Evolutionary conservation across 2,797 vertebrate species (phyloP).

Genomic region (Cetoscarus ocellatus): DNA sequence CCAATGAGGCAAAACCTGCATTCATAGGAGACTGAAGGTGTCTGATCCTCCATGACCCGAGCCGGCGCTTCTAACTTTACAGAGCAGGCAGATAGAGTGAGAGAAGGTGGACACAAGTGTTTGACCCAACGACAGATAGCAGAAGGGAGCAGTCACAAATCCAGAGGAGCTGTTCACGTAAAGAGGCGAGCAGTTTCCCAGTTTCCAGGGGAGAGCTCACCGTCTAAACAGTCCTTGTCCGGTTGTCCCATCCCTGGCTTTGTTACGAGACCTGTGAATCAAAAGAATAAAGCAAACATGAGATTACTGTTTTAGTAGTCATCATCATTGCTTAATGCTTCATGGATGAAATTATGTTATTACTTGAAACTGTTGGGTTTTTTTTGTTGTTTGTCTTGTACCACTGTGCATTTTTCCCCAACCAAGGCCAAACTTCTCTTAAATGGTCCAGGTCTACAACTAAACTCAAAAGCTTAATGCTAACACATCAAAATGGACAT

Average conservation of each 20-base stretch:
- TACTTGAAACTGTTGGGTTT: too few relatives aligned
- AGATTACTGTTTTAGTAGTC: background rate
- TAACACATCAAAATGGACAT: too few relatives aligned
- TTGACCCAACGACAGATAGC: conserved; percentile 86
- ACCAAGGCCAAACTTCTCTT: too few relatives aligned
- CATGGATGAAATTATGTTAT: too few relatives aligned
- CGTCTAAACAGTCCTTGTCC: conserved; percentile 74
- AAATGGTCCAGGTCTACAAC: too few relatives aligned
- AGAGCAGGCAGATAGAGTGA: conserved; percentile 83
- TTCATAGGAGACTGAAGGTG: conserved; percentile 42
- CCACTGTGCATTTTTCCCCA: too few relatives aligned
- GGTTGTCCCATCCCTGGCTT: conserved; percentile 82
- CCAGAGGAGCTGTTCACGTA: conserved; percentile 58
- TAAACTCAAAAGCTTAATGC: too few relatives aligned
- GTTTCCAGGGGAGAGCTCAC: conserved; percentile 72
- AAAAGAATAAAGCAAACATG: conserved; percentile 76
- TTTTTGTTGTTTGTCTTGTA: too few relatives aligned
- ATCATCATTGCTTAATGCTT: background rate
- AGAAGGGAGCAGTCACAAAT: conserved; percentile 73
- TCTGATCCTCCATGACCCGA: conserved; percentile 79
- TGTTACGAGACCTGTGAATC: conserved; percentile 94
- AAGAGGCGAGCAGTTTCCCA: conserved; percentile 64
- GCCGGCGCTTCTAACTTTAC: conserved; percentile 84
- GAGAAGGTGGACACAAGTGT: conserved; percentile 67
- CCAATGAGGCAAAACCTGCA: conserved; percentile 58